Conservation (phyloP, 2,888 invertebrate genomes). For the Leptinotarsa rubiginosa region DNA sequence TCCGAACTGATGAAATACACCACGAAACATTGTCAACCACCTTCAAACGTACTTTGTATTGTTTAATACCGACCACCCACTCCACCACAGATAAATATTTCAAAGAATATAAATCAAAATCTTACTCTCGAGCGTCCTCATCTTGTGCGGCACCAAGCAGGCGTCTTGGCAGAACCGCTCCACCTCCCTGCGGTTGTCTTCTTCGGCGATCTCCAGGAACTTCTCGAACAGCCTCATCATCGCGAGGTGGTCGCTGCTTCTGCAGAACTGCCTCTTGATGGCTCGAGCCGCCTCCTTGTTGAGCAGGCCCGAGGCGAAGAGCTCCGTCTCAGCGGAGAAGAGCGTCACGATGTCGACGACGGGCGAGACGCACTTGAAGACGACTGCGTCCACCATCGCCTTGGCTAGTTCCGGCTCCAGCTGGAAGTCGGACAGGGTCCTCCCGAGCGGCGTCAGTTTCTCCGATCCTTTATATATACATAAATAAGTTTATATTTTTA, state of each 20-base stretch:
- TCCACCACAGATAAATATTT: no score
- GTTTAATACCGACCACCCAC: no score
- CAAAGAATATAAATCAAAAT: background rate
- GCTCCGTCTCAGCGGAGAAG: constrained; percentile 68
- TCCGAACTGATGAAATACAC: no score
- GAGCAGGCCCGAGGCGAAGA: constrained; percentile 69
- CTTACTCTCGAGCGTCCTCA: constrained; percentile 69
- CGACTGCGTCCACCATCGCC: constrained; percentile 71
- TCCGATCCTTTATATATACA: constrained; percentile 60
- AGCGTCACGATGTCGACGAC: constrained; percentile 67
- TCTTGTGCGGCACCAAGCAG: constrained; percentile 68
- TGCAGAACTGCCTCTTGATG: constrained; percentile 68
- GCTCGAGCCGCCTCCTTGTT: constrained; percentile 68
- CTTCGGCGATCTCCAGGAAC: constrained; percentile 64
- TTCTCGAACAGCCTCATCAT: constrained; percentile 70
- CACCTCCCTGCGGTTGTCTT: constrained; percentile 54
- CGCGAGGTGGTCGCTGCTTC: constrained; percentile 74
- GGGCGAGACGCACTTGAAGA: constrained; percentile 70
- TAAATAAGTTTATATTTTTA: no score
- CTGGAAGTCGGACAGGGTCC: constrained; percentile 66
- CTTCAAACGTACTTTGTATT: no score
- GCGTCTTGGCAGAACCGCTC: constrained; percentile 66
- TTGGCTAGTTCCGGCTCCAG: constrained; percentile 74
- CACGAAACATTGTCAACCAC: no score
- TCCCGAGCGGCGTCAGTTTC: constrained; percentile 74